phyloP scores from a whole-genome alignment of 2,888 invertebrate genomes.

The Diaphora mendica region DNA sequence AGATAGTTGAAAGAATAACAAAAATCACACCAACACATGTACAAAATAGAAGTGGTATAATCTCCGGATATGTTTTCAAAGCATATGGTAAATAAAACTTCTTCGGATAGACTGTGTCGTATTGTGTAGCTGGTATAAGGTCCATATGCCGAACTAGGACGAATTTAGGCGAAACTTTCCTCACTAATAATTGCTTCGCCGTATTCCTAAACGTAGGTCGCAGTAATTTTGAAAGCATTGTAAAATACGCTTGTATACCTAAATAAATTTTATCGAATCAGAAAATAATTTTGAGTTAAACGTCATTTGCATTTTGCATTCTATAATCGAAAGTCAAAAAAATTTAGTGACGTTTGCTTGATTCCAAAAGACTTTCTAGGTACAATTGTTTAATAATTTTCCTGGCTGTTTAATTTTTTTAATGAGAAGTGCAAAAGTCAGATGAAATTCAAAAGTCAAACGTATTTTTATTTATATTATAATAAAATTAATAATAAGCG shows the following conservation, averaged over 20 bases:
- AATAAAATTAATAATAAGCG: constrained; percentile 70
- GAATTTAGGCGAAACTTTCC: constrained; percentile 31
- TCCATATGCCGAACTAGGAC: constrained; percentile 36
- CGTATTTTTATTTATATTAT: constrained; percentile 60
- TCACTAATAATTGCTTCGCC: constrained; percentile 31
- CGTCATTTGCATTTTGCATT: constrained; percentile 11
- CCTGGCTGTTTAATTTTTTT: constrained; percentile 36
- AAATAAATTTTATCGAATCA: not conserved
- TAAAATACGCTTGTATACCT: constrained; percentile 7
- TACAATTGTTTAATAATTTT: not conserved
- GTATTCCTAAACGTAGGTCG: constrained; percentile 40
- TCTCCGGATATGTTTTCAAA: constrained; percentile 70
- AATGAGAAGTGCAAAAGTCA: constrained; percentile 49
- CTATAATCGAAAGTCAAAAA: constrained; percentile 10
- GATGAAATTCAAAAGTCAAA: constrained; percentile 77
- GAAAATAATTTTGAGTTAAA: not conserved
- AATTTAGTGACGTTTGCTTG: not conserved
- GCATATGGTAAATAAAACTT: constrained; percentile 58
- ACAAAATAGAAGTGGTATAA: constrained; percentile 65
- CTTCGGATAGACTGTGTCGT: constrained; percentile 65
- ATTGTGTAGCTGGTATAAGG: constrained; percentile 69
- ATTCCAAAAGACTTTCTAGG: not conserved
- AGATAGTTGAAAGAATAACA: constrained; percentile 53
- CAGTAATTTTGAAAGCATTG: constrained; percentile 67
- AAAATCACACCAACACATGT: constrained; percentile 53